Conservation (phyloP, 2,113 vertebrate genomes). For the Salvelinus alpinus region DNA sequence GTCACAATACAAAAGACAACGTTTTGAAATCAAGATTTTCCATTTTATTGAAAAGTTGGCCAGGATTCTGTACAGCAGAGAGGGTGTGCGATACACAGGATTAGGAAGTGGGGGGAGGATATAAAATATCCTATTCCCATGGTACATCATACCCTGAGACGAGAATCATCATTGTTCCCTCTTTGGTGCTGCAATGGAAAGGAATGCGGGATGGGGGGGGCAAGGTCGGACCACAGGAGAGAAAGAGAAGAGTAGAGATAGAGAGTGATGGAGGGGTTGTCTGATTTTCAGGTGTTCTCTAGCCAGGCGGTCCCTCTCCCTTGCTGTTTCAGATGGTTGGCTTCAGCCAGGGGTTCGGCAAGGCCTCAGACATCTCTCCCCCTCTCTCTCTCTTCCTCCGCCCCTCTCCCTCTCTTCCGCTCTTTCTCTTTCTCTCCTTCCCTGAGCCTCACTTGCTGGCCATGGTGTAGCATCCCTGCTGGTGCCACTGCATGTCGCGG, state of each 20-base stretch:
- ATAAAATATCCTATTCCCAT: conserved; percentile 61
- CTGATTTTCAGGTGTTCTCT: neutral
- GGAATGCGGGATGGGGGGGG: conserved; percentile 38
- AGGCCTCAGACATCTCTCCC: conserved; percentile 64
- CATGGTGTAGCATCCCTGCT: conserved; percentile 79
- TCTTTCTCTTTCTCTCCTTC: conserved; percentile 75
- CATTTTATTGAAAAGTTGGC: conserved; percentile 80
- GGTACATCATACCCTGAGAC: conserved; percentile 64
- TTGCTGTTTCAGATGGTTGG: conserved; percentile 37
- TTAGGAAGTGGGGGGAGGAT: conserved; percentile 50
- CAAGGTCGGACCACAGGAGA: conserved; percentile 64
- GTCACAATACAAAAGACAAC: conserved; percentile 28
- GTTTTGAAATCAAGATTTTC: conserved; percentile 67
- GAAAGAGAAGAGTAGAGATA: conserved; percentile 71
- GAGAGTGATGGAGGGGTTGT: conserved; percentile 45
- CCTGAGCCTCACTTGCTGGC: conserved; percentile 76
- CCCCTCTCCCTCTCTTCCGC: conserved; percentile 68
- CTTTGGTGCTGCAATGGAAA: conserved; percentile 51
- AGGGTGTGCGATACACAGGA: conserved; percentile 62
- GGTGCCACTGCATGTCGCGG: conserved; percentile 84
- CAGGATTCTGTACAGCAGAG: conserved; percentile 77
- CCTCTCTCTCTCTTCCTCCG: conserved; percentile 69
- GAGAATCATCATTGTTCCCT: conserved; percentile 58
- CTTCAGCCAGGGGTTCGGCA: conserved; percentile 26
- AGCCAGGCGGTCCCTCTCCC: conserved; percentile 35